A percentile compares a stretch with the other conserved stretches of the same genome.
Conservation (phyloP, 2,113 vertebrate species). For the Anser brachyrhynchus region DNA sequence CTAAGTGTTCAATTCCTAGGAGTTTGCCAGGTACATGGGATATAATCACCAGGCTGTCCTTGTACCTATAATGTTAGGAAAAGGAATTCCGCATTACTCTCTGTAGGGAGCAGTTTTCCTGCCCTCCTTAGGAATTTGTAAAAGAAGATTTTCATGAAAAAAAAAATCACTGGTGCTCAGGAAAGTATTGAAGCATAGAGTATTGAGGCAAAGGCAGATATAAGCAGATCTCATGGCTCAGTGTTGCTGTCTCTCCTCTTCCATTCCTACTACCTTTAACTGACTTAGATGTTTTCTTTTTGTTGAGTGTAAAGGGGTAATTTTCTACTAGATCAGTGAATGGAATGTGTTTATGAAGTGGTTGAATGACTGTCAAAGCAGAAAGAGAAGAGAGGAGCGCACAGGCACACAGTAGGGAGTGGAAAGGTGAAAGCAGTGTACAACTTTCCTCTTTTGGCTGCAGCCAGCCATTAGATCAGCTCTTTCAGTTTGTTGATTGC, state of each 20-base stretch:
- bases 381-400: neutral
- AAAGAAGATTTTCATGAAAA: neutral
- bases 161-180: neutral
- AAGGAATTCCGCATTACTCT: neutral
- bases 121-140: neutral
- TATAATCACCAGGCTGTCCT: neutral
- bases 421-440: neutral
- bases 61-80: neutral
- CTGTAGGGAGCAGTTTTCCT: neutral
- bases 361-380: neutral
- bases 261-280: neutral
- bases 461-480: neutral
- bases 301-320: neutral
- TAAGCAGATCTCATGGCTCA: neutral
- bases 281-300: neutral
- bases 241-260: neutral
- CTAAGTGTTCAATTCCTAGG: neutral
- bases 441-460: neutral
- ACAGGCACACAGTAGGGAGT: neutral
- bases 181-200: neutral
- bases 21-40: neutral
- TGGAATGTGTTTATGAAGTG: neutral
- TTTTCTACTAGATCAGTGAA: neutral
- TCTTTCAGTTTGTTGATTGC: neutral
- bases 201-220: neutral